Evolutionary conservation across 2,113 vertebrate genomes (phyloP), one percentile per base, ranked within the genome.

Genomic region (Motacilla alba): DNA sequence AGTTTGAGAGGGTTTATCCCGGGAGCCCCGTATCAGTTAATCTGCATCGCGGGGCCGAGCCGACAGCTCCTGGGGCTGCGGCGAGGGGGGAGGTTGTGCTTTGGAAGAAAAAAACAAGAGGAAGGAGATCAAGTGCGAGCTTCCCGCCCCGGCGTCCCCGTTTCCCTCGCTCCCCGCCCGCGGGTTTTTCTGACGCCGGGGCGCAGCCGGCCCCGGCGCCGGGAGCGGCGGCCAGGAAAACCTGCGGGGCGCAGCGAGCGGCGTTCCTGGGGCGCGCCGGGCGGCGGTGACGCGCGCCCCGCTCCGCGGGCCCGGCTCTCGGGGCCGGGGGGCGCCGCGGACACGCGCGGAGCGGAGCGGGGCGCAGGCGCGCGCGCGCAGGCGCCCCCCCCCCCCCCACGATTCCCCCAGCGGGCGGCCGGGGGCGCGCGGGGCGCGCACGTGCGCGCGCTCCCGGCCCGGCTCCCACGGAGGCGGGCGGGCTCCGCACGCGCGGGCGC

Each of bases 41-140:
- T 88, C 94, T 33, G 95, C 92, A 92, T 31, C 69, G 69, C 78
- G 43, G 95, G 52, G 89, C 67, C 90, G 82, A 90, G 78, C 43
- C 44, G 94, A 85, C 96, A 97, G 97, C 96, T 95, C 93, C 37
- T 3, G 62, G 81, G 81, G 90, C 60, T 60, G 94, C 84, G 81
- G 60, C 94, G 52, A 62, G 47, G 74, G 74, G 88, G 82, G n/a
- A 74, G 22, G 23, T 14, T 68, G 18, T 3, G 84, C 82, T 89
- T 86, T 15, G 22, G 44, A n/a, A 87, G 49, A 39, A 66, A 31
- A 31, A 85, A 60, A 63, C 39, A 37, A 64, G 77, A 85, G 68
- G 76, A 67, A 64, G 75, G 33, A 64, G 74, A 93, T 83, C 80
- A 70, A 95, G 86, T 39, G 89, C 87, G 52, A 79, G 50, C 24